Conservation (phyloP, 92 coral and sea anemone species). For the Anthopleura xanthogrammica region DNA sequence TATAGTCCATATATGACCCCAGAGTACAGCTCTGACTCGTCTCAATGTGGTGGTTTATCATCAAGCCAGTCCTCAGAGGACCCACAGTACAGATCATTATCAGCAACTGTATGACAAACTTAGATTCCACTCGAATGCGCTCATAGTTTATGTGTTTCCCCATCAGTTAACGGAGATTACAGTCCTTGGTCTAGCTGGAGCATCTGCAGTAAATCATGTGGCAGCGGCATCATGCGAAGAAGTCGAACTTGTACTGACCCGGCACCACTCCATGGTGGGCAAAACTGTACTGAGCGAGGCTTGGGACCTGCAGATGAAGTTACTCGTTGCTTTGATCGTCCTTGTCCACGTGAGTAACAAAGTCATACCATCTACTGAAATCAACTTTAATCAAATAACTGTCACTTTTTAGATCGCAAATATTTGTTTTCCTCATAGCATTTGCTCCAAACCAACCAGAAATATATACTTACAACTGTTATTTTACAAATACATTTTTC, state of each 20-base stretch:
- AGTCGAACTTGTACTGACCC: constrained; percentile 76
- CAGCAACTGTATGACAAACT: too few species aligned
- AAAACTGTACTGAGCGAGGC: constrained; percentile 77
- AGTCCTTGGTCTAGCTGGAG: constrained; percentile 94
- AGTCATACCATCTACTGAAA: too few species aligned
- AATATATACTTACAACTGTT: not conserved
- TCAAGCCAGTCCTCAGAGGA: too few species aligned
- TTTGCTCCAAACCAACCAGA: not conserved
- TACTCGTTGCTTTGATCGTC: constrained; percentile 87
- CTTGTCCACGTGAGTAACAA: constrained; percentile 83
- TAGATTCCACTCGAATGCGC: too few species aligned
- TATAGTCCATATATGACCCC: too few species aligned
- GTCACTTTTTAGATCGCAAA: too few species aligned
- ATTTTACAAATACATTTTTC: not conserved
- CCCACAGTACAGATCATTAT: too few species aligned
- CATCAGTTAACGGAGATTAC: constrained; percentile 72
- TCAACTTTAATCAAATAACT: too few species aligned
- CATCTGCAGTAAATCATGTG: constrained; percentile 89
- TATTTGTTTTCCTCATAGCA: too few species aligned
- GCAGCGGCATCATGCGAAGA: constrained; percentile 82
- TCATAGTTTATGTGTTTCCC: not conserved
- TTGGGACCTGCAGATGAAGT: constrained; percentile 81
- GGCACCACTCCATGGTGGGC: constrained; percentile 80
- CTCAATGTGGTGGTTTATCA: too few species aligned
- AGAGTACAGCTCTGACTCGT: too few species aligned